Conservation (phyloP, 2,888 invertebrate genomes). For the Zelleria hepariella region DNA sequence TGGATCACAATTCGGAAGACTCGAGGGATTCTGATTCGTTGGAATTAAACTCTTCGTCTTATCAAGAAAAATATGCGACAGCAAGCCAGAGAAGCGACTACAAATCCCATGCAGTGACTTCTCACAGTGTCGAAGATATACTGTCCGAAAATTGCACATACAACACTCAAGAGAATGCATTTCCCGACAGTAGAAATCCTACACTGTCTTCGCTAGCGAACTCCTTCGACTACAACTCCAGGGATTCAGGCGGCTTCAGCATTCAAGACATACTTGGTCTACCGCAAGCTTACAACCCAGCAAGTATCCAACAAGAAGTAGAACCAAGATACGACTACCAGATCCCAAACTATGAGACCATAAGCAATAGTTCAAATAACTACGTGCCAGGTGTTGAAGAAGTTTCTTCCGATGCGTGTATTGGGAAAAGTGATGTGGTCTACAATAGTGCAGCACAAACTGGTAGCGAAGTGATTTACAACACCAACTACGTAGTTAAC, state of each 20-base stretch:
- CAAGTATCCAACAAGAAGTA: constrained; percentile 32
- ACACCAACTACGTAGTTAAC: constrained; percentile 38
- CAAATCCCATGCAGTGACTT: constrained; percentile 34
- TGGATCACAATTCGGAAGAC: constrained; percentile 35
- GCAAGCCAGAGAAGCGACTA: constrained; percentile 25
- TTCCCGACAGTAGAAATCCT: constrained; percentile 44
- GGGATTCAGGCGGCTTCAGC: constrained; percentile 62
- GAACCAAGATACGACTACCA: constrained; percentile 52
- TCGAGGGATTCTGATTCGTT: constrained; percentile 43
- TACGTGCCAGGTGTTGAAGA: constrained; percentile 49
- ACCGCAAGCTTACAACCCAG: constrained; percentile 44
- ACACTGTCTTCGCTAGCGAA: constrained; percentile 38
- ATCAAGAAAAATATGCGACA: constrained; percentile 21
- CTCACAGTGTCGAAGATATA: constrained; percentile 59
- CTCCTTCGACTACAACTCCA: constrained; percentile 59
- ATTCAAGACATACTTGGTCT: constrained; percentile 65
- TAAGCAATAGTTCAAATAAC: constrained; percentile 52
- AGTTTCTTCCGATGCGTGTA: constrained; percentile 30
- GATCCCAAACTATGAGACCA: constrained; percentile 48
- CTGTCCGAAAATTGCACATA: constrained; percentile 45
- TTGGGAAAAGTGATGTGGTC: constrained; percentile 19
- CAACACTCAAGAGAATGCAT: constrained; percentile 31
- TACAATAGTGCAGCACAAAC: constrained; percentile 19
- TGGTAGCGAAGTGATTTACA: constrained; percentile 38
- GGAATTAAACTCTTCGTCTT: constrained; percentile 28